Evolutionary conservation across 2,888 invertebrate genomes (phyloP).

Genomic region (Aradus depressus): DNA sequence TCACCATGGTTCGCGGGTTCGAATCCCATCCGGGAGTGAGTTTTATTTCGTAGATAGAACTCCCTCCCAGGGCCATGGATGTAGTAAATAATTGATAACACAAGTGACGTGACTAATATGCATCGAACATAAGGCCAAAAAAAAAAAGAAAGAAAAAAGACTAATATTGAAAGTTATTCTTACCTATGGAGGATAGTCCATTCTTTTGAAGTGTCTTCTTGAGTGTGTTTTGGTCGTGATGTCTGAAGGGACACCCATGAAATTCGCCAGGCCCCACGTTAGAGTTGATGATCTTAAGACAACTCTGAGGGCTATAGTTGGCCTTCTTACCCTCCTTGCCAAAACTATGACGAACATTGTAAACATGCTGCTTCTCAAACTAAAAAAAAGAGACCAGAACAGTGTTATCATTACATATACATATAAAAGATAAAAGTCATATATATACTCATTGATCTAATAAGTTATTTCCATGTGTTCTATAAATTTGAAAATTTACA

Average conservation of each 20-base stretch:
- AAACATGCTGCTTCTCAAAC: conserved; percentile 88
- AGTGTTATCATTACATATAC: too few species aligned
- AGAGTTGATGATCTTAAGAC: conserved; percentile 67
- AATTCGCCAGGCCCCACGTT: conserved; percentile 66
- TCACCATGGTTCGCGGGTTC: too few species aligned
- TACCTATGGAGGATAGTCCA: conserved; percentile 52
- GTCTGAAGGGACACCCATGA: conserved; percentile 89
- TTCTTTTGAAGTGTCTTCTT: conserved; percentile 58
- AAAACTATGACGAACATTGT: conserved; percentile 84
- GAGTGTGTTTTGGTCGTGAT: conserved; percentile 59
- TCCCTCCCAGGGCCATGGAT: too few species aligned
- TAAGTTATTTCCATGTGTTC: too few species aligned
- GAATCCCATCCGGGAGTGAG: too few species aligned
- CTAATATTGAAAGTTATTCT: conserved; percentile 20
- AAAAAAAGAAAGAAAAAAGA: conserved; percentile 37
- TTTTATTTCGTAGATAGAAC: too few species aligned
- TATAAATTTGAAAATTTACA: too few species aligned
- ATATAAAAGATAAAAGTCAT: too few species aligned
- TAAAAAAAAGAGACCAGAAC: conserved; percentile 37
- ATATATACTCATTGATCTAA: too few species aligned
- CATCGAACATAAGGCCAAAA: too few species aligned
- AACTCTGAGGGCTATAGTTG: conserved; percentile 83
- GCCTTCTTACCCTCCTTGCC: conserved; percentile 88
- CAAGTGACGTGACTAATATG: too few species aligned
- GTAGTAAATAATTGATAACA: too few species aligned